Conservation (phyloP, 2,113 vertebrate species). For the Micronycteris hirsuta region DNA sequence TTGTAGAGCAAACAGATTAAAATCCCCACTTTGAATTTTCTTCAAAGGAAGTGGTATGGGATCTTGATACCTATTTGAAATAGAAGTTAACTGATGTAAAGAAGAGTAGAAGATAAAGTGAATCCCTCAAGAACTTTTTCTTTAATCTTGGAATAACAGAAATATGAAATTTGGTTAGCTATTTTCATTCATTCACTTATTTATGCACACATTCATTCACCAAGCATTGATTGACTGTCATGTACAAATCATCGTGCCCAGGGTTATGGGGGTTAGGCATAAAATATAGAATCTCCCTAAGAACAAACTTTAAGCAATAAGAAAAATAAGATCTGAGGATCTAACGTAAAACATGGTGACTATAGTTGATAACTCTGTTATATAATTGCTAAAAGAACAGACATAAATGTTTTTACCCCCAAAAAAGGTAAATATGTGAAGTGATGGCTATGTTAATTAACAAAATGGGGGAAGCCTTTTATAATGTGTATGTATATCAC, state of each 20-base stretch:
- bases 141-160: slow-evolving; percentile 6
- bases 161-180: slow-evolving; percentile 18
- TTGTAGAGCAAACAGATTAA: slow-evolving; percentile 38
- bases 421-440: not conserved
- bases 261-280: not conserved
- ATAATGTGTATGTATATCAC: not conserved
- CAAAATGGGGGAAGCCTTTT: not conserved
- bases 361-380: not conserved
- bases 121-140: slow-evolving; percentile 21
- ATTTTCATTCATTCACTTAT: not conserved
- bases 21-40: slow-evolving; percentile 42
- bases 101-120: slow-evolving; percentile 15
- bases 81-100: slow-evolving; percentile 32
- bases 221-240: not conserved
- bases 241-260: not conserved
- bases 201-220: not conserved
- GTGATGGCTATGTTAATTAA: not conserved
- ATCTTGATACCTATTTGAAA: slow-evolving; percentile 49
- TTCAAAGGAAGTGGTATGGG: slow-evolving; percentile 16
- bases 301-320: not conserved
- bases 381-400: not conserved
- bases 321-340: not conserved
- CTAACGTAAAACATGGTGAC: not conserved
- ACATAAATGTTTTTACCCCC: not conserved
- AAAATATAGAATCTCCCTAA: slow-evolving; percentile 18